A percentile compares a stretch with the other conserved stretches of the same genome.
Evolutionary conservation across 2,888 invertebrate species (phyloP).

Genomic region (Troglohyphantes excavatus): DNA sequence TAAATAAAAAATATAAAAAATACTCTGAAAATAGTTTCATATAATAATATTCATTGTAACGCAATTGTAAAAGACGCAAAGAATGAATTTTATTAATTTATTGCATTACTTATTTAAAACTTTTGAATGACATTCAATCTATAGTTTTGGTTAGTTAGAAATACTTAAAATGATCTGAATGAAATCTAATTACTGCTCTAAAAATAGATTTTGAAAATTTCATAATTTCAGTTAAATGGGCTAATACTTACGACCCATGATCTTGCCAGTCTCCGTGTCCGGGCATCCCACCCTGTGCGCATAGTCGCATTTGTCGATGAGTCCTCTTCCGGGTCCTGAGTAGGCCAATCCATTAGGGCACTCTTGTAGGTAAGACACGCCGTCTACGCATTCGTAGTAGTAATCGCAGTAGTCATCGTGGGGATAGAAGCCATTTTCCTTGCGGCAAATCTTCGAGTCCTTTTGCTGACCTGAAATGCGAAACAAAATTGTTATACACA

Average conservation of each 20-base stretch:
- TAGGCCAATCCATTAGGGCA: constrained; percentile 95
- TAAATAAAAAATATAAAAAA: too few relatives aligned
- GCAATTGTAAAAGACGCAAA: too few relatives aligned
- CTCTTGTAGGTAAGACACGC: constrained; percentile 91
- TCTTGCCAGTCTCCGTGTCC: constrained; percentile 76
- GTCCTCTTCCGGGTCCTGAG: constrained; percentile 88
- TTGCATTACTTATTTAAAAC: too few relatives aligned
- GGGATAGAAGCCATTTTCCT: constrained; percentile 78
- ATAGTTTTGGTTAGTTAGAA: too few relatives aligned
- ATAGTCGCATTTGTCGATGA: constrained; percentile 80
- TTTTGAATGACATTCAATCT: too few relatives aligned
- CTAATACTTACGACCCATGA: constrained; percentile 80
- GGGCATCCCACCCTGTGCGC: constrained; percentile 80
- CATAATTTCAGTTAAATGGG: too few relatives aligned
- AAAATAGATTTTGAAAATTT: too few relatives aligned
- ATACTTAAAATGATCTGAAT: too few relatives aligned
- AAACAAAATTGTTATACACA: neutral
- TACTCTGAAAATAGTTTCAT: too few relatives aligned
- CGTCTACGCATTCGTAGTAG: constrained; percentile 92
- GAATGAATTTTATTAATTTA: too few relatives aligned
- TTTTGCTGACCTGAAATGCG: constrained; percentile 42
- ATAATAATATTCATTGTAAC: too few relatives aligned
- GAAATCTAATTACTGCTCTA: too few relatives aligned
- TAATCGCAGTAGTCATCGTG: constrained; percentile 88
- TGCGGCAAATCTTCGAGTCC: constrained; percentile 53